Base-by-base conservation (phyloP, 2,797 vertebrate genomes). In the Oreonectes daqikongensis region DNA sequence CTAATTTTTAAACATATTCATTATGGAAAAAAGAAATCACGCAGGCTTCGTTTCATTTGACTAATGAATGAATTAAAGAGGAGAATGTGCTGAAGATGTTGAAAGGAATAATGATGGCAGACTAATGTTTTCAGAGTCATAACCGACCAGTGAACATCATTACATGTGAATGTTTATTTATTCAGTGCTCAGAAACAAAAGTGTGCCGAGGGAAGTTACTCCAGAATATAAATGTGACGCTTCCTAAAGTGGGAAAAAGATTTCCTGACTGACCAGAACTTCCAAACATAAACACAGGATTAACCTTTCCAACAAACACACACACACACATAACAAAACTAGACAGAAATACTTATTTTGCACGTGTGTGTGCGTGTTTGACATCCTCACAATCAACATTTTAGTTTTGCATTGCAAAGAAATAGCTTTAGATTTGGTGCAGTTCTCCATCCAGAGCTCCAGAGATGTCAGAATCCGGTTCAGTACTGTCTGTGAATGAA, bases 241-340 rank as follows among this genome's bases (percentile, higher is more conserved):
- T 94, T 94, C 92, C 92, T 90, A 89, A 82, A 79, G 84, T 90
- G 92, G 92, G 91, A 94, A 94, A 91, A 88, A 84, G 87, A 86
- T 84, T 86, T 89, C 92, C 92, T 91, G 90, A 73, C 86, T 76
- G 20, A 82, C 78, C 28, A 53, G 17, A 78, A 73, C 83, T 77
- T 48, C 18, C n/a, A n/a, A n/a, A n/a, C n/a, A 69, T 40, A 57
- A 50, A 26, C 40, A 15, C 42, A 44, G 40, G 40, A 44, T 44
- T 17, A 15, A n/a, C n/a, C n/a, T n/a, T n/a, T n/a, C n/a, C 18
- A 46, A 18, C 17, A 59, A 57, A 26, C 42, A 17, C 48, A 61
- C 9, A 15, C 48, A 65, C 52, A 48, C 2, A 22, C 18, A 55
- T 14, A 8, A 35, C 32, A 7, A 8, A 32, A 7, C 30, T 32